Conservation (phyloP, 2,888 invertebrate species). For the Macrophya alboannulata region DNA sequence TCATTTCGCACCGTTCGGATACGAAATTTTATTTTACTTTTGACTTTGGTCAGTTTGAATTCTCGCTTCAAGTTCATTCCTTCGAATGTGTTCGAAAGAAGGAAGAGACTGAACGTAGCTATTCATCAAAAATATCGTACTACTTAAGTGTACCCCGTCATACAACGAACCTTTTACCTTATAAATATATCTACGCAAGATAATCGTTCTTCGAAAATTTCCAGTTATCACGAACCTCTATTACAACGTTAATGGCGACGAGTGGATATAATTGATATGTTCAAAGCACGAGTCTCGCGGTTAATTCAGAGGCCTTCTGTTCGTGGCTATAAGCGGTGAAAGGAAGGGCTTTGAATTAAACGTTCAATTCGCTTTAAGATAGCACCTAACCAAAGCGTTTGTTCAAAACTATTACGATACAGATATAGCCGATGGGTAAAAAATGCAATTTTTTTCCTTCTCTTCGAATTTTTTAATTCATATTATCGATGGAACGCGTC, state of each 20-base stretch:
- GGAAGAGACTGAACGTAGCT: background rate
- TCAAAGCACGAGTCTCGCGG: constrained; percentile 3
- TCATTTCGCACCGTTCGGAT: background rate
- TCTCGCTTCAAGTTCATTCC: background rate
- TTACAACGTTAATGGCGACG: constrained; percentile 23
- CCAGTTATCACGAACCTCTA: constrained; percentile 14
- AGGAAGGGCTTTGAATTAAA: constrained; percentile 35
- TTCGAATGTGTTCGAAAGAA: background rate
- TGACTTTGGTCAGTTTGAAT: background rate
- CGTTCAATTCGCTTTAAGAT: background rate
- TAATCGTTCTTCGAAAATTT: constrained; percentile 40
- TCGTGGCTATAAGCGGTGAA: constrained; percentile 33
- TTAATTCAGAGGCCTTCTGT: constrained; percentile 17
- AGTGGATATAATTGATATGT: constrained; percentile 43
- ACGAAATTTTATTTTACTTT: background rate
- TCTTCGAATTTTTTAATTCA: background rate
- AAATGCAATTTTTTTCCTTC: background rate
- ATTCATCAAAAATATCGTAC: too few relatives aligned
- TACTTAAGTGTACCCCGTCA: background rate
- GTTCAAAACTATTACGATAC: background rate
- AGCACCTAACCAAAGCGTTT: background rate
- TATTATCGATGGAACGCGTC: background rate
- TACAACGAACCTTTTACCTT: constrained; percentile 25
- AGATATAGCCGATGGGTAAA: background rate
- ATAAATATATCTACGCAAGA: background rate